Conservation (phyloP, 2,888 invertebrate species). For the Spisula solida region DNA sequence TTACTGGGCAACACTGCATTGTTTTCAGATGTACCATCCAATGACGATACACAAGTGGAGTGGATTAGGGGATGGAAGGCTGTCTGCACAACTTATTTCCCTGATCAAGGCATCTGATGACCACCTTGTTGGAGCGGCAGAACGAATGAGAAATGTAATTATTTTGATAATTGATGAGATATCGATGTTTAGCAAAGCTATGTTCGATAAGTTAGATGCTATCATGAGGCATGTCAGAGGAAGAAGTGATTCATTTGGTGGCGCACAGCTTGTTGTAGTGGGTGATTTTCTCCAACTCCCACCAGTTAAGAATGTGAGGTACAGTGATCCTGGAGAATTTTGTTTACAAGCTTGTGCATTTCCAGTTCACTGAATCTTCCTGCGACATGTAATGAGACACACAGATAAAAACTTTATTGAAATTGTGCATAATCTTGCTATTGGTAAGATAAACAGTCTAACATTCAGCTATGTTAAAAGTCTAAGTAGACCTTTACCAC, state of each 20-base stretch:
- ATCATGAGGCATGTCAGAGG: conserved; percentile 26
- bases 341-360: conserved; percentile 40
- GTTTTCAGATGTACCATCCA: conserved; percentile 40
- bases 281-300: conserved; percentile 52
- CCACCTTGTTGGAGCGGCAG: conserved; percentile 15
- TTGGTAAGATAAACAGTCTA: conserved; percentile 10
- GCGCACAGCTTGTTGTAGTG: conserved; percentile 34
- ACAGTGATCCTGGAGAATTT: conserved; percentile 50
- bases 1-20: not conserved
- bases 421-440: conserved; percentile 31
- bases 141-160: conserved; percentile 35
- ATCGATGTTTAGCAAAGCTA: conserved; percentile 31
- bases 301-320: conserved; percentile 40
- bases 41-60: conserved; percentile 60
- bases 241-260: conserved; percentile 35
- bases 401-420: conserved; percentile 26
- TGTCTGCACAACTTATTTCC: conserved; percentile 9
- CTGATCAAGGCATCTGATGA: conserved; percentile 34
- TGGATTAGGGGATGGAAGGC: conserved; percentile 51
- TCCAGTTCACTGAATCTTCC: conserved; percentile 27
- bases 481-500: conserved; percentile 31
- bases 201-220: conserved; percentile 46
- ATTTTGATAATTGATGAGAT: conserved; percentile 57
- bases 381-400: conserved; percentile 35
- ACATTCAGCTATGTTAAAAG: conserved; percentile 7